phyloP scores from a whole-genome alignment of 1,140 invertebrate genomes.

The Stegodyphus dumicola region DNA sequence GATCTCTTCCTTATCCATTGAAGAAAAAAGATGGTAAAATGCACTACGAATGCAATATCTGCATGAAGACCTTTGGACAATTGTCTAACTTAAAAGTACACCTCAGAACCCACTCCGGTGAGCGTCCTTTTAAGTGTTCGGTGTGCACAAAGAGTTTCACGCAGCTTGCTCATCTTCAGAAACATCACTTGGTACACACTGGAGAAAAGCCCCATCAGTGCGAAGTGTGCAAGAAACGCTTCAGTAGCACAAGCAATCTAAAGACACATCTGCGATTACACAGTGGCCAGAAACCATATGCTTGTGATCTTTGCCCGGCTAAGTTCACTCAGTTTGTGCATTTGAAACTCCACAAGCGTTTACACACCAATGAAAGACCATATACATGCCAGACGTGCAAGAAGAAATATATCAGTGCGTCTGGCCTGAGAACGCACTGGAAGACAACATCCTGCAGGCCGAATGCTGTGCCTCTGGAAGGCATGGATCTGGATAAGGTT shows the following conservation, averaged over 20 bases:
- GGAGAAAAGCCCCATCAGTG: conserved; percentile 98
- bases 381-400: conserved; percentile 96
- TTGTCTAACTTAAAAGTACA: conserved; percentile 98
- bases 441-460: conserved; percentile 93
- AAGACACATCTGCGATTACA: conserved; percentile 97
- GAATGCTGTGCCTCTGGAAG: conserved; percentile 64
- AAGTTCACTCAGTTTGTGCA: conserved; percentile 99
- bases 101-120: conserved; percentile 96
- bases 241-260: conserved; percentile 97
- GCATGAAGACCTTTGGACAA: conserved; percentile 98
- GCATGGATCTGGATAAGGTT: conserved; percentile 62
- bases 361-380: conserved; percentile 97
- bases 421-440: conserved; percentile 92
- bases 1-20: conserved; percentile 92
- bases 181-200: conserved; percentile 97
- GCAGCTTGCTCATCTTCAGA: conserved; percentile 95
- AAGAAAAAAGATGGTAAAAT: conserved; percentile 99
- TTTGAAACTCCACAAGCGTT: conserved; percentile 91
- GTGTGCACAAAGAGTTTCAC: conserved; percentile 97
- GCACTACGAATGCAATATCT: conserved; percentile 99
- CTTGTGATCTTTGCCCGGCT: conserved; percentile 94
- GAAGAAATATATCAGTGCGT: conserved; percentile 98
- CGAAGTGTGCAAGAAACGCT: conserved; percentile 95
- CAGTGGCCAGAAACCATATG: conserved; percentile 85
- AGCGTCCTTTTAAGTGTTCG: conserved; percentile 93